A percentile compares a stretch with the other conserved stretches of the same genome.
These are phyloP conservation scores for Leucophenga maculata DNA, from an alignment of 2,888 invertebrate species.

Conservation along the genomic window DNA sequence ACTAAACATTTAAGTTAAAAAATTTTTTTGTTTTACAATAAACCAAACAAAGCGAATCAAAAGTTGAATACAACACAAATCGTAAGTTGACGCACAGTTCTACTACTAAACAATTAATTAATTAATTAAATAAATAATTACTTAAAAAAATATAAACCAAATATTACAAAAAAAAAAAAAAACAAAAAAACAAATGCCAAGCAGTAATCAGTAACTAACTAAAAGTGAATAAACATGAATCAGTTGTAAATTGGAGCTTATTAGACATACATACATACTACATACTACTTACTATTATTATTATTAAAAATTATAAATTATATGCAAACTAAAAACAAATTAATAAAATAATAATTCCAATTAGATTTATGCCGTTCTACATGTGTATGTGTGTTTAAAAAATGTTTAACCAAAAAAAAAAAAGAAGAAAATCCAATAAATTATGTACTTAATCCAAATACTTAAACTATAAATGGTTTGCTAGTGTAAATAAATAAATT, in stretches of 20 bases:
- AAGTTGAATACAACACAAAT: slow-evolving; percentile 10
- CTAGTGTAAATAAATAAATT: too few species aligned
- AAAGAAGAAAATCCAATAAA: slow-evolving; percentile 23
- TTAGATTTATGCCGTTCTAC: not conserved
- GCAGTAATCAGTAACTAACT: slow-evolving; percentile 22
- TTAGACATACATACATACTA: slow-evolving; percentile 32
- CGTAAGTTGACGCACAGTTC: not conserved
- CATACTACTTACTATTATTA: slow-evolving; percentile 12
- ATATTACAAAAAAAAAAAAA: not conserved
- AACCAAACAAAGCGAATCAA: not conserved
- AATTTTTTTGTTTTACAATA: not conserved
- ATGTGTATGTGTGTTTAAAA: not conserved
- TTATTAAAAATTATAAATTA: slow-evolving; percentile 20
- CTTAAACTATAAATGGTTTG: too few species aligned
- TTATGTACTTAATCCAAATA: too few species aligned
- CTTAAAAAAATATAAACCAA: slow-evolving; percentile 2
- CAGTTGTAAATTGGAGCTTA: slow-evolving; percentile 66
- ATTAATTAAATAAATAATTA: slow-evolving; percentile 3
- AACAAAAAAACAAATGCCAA: not conserved
- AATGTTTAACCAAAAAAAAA: slow-evolving; percentile 4
- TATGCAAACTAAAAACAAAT: not conserved
- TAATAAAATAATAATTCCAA: too few species aligned
- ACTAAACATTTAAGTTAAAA: slow-evolving; percentile 21
- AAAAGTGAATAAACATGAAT: slow-evolving; percentile 36
- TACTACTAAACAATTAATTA: not conserved